These are phyloP conservation scores for Euplagia quadripunctaria DNA, from an alignment of 2,888 invertebrate genomes.

Conservation along the genomic window DNA sequence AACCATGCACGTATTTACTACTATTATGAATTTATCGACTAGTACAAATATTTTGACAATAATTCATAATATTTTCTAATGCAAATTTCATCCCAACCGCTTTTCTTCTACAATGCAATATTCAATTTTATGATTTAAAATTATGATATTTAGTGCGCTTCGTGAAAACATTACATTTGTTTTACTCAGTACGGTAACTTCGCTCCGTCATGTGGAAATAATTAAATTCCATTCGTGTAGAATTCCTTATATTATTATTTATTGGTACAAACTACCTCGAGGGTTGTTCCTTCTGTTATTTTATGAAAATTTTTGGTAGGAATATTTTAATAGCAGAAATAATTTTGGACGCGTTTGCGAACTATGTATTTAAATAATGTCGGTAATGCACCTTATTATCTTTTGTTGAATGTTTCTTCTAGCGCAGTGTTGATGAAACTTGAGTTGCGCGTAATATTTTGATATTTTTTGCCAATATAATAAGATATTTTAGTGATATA, in stretches of 20 bases:
- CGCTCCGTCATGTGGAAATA: constrained; percentile 61
- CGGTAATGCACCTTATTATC: not conserved
- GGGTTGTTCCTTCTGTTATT: constrained; percentile 53
- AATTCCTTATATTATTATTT: constrained; percentile 72
- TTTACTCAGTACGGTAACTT: constrained; percentile 59
- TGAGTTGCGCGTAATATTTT: no score
- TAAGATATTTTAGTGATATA: no score
- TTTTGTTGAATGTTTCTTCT: constrained; percentile 1
- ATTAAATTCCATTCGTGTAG: constrained; percentile 71
- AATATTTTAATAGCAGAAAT: constrained; percentile 58
- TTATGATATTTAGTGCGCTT: constrained; percentile 30
- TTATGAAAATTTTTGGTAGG: constrained; percentile 62
- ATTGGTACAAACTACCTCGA: constrained; percentile 59
- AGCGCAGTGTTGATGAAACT: not conserved
- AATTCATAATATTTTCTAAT: not conserved
- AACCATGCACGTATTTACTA: no score
- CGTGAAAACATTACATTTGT: constrained; percentile 52
- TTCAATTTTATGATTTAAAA: constrained; percentile 33
- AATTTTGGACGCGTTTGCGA: constrained; percentile 45
- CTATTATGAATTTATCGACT: not conserved
- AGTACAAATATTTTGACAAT: not conserved
- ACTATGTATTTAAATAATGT: constrained; percentile 31
- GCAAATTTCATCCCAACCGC: not conserved
- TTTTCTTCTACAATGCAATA: constrained; percentile 9
- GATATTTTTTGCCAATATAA: not conserved